Base-by-base conservation (phyloP, 2,888 invertebrate genomes). In the Octonoba sinensis region DNA sequence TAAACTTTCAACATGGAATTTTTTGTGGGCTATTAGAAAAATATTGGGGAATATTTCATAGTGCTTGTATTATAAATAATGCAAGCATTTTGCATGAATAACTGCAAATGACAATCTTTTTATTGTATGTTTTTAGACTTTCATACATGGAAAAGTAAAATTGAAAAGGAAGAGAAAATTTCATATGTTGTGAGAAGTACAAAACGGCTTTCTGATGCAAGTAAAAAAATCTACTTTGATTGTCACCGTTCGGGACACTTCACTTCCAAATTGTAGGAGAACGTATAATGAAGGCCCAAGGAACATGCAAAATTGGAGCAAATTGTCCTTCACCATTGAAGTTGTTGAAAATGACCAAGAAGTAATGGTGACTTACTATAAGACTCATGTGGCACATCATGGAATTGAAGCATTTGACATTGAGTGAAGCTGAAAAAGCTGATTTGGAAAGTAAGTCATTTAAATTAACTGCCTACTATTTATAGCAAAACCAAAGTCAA, bases 251-350 rank as follows among this genome's bases (percentile, higher is more conserved):
- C 51, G 3, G 51, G 51, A 1, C 16, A n/a, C 8, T 51, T 51
- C 11, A 11, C 3, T 8, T 51, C 51, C 15, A 27, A 27, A 27
- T 27, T 27, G 27, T 27, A 27, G 27, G 27, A 27, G 27, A 27
- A 2, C 27, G 51, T 1, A 8, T 51, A 3, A 51, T 51, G 11
- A 51, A 51, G 18, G 15, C 51, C 3, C 51, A 51, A 51, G 51
- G 51, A 51, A 51, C 51, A 51, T 51, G 51, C 51, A 51, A 51
- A 18, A 51, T 51, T 11, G 51, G 51, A n/a, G 51, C 51, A n/a
- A 1, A 18, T 18, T 51, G 51, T 51, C 51, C 51, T 51, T 51
- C 51, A 51, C 18, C 8, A 3, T 51, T 51, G 51, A 51, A 51
- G 51, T 51, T 51, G 51, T n/a, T n/a, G 51, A 51, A 51, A n/a